Evolutionary conservation across 2,797 vertebrate genomes (phyloP).

Genomic region (Threskiornis aethiopicus): DNA sequence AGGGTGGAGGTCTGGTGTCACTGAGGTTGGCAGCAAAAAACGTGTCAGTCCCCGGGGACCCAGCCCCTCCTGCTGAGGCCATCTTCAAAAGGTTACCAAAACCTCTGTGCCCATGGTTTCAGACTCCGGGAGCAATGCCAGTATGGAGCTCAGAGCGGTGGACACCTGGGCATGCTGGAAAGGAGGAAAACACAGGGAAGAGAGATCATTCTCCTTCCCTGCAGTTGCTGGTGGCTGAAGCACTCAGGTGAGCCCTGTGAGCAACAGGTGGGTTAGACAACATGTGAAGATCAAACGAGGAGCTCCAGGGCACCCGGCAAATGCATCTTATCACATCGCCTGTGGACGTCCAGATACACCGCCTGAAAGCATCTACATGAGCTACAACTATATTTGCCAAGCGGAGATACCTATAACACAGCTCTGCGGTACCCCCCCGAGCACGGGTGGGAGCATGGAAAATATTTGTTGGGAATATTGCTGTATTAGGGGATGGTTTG

Average conservation of each 20-base stretch:
- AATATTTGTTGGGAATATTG: neutral
- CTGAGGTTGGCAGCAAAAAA: neutral
- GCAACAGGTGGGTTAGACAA: neutral
- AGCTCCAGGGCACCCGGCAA: neutral
- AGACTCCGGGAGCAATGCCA: neutral
- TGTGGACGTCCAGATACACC: neutral
- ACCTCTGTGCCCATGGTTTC: rapidly evolving
- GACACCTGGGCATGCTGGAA: neutral
- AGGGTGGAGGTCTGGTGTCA: neutral
- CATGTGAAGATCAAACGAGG: neutral
- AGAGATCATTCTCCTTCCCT: neutral
- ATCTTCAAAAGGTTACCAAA: neutral
- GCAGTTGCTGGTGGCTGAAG: neutral
- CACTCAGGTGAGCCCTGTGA: neutral
- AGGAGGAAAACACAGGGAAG: neutral
- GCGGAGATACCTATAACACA: neutral
- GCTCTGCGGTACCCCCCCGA: neutral
- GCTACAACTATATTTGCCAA: neutral
- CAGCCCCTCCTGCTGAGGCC: neutral
- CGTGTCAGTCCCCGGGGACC: neutral
- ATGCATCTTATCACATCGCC: neutral
- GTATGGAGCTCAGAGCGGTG: rapidly evolving
- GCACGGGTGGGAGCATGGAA: rapidly evolving
- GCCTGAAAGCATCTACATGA: neutral
- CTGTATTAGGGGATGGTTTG: neutral